Evolutionary conservation across 2,888 invertebrate species (phyloP), one percentile per base, ranked within the genome.

Genomic region (Exocentrus adspersus): DNA sequence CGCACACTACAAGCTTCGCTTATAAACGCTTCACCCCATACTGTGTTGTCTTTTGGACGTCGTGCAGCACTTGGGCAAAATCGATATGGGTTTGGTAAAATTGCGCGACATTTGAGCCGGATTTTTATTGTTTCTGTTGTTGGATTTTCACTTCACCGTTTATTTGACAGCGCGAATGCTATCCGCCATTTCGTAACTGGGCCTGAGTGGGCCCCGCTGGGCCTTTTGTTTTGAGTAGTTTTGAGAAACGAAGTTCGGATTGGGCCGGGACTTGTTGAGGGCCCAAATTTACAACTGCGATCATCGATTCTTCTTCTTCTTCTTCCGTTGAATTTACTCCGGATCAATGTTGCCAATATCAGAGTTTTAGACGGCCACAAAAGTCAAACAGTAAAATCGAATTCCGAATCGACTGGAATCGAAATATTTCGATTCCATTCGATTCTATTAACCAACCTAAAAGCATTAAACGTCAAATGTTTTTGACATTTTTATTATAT

Each of bases 171-270:
- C 78, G 79, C 77, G 78, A 37, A 77, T 77, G 76, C 77, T 75
- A 80, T 80, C 81, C 82, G 82, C 83, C 83, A 82, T 82, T 82
- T 83, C 80, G 77, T 78, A 79, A 80, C 79, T 79, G 75, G 77
- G 77, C 77, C 78, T 78, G 72, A 75, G n/a, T 72, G 75, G 77
- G 77, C 77, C 75, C 75, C 76, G 76, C 74, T 72, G 75, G 74
- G 73, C 75, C 72, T 75, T 75, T 77, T 76, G 75, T 75, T 74
- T n/a, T n/a, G n/a, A n/a, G n/a, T n/a, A n/a, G n/a, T n/a, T n/a
- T n/a, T n/a, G n/a, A n/a, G n/a, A n/a, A n/a, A n/a, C n/a, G n/a
- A n/a, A n/a, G n/a, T n/a, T n/a, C n/a, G n/a, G n/a, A n/a, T 58
- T 68, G 64, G 65, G 67, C 67, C 68, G 59, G 64, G 62, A 58